Evolutionary conservation across 2,113 vertebrate species (phyloP).

Genomic region (Montifringilla adamsi): DNA sequence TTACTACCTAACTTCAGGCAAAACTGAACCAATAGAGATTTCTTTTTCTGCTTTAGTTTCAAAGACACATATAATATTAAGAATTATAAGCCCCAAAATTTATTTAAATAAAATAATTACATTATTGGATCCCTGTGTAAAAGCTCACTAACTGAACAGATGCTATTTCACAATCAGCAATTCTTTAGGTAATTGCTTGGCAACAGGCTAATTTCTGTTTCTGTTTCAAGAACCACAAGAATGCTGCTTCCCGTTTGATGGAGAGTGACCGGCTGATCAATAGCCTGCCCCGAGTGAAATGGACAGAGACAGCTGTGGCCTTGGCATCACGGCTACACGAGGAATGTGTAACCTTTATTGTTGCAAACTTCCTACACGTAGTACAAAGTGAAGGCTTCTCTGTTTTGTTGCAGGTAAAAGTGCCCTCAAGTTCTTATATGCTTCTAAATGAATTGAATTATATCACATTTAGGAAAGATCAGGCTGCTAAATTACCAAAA

Average conservation of each 20-base stretch:
- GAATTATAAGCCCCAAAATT: background rate
- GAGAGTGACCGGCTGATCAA: conserved; percentile 84
- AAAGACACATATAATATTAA: background rate
- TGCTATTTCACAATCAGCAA: background rate
- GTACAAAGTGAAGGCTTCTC: conserved; percentile 82
- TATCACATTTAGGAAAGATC: background rate
- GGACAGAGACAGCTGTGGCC: conserved; percentile 81
- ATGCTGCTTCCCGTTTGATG: conserved; percentile 82
- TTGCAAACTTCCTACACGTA: conserved; percentile 79
- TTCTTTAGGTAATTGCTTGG: background rate
- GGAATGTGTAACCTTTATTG: conserved; percentile 80
- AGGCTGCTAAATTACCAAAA: background rate
- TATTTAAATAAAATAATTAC: background rate
- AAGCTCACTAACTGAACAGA: background rate
- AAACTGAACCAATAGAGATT: background rate
- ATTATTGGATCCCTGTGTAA: background rate
- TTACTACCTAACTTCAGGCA: background rate
- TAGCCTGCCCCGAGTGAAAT: conserved; percentile 89
- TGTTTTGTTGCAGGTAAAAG: conserved; percentile 82
- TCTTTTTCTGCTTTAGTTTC: background rate
- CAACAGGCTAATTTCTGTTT: conserved; percentile 38
- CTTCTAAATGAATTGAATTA: background rate
- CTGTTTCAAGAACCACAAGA: conserved; percentile 81
- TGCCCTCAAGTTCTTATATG: background rate
- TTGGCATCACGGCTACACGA: conserved; percentile 84